phyloP scores from a whole-genome alignment of 2,888 invertebrate genomes.

The Omphaloscelis lunosa region DNA sequence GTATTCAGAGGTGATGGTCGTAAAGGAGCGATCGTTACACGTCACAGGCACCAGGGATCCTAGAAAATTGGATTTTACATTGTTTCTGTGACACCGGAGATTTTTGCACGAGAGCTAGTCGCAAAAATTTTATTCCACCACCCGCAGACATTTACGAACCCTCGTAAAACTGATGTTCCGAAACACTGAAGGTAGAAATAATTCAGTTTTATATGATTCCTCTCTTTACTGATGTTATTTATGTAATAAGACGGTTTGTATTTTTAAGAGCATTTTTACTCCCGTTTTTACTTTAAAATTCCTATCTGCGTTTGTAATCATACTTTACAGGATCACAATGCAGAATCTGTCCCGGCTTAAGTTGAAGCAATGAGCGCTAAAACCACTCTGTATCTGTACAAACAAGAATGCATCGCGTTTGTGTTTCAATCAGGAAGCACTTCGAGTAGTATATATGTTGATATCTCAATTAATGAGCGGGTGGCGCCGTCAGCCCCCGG shows the following conservation, averaged over 20 bases:
- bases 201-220: conserved; percentile 65
- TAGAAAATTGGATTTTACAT: conserved; percentile 81
- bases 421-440: conserved; percentile 67
- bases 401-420: conserved; percentile 40
- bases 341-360: background rate
- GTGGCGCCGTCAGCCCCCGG: conserved; percentile 68
- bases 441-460: conserved; percentile 73
- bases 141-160: conserved; percentile 77
- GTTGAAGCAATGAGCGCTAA: conserved; percentile 10
- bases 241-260: conserved; percentile 32
- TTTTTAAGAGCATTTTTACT: conserved; percentile 16
- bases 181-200: conserved; percentile 67
- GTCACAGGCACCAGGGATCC: conserved; percentile 63
- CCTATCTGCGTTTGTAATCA: background rate
- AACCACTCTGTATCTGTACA: conserved; percentile 10
- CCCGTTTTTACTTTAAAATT: background rate
- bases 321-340: background rate
- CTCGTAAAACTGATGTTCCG: conserved; percentile 77
- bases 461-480: conserved; percentile 80
- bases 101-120: conserved; percentile 72
- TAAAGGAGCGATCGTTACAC: conserved; percentile 74
- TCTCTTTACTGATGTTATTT: conserved; percentile 60
- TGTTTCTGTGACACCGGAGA: conserved; percentile 73
- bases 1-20: conserved; percentile 69
- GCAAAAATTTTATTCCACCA: conserved; percentile 76